Evolutionary conservation across 2,113 vertebrate genomes (phyloP).

Genomic region (Notarius lentiginosus): DNA sequence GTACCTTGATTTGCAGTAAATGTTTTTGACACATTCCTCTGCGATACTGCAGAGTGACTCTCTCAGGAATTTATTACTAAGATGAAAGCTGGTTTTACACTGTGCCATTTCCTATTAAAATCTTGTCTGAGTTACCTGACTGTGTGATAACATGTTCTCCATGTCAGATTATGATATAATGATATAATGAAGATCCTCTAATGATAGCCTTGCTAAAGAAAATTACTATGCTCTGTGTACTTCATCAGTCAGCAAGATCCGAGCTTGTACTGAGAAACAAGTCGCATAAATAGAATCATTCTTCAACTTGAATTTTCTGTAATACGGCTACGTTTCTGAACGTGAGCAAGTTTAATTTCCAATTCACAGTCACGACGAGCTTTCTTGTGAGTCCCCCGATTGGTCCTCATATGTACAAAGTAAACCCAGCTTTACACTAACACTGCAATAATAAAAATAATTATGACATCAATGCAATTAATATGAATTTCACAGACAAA

Average conservation of each 20-base stretch:
- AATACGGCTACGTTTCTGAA: background rate
- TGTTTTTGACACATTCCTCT: background rate
- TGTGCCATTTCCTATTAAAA: background rate
- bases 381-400: no score
- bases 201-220: background rate
- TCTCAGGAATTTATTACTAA: background rate
- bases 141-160: background rate
- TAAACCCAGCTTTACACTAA: background rate
- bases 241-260: background rate
- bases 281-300: background rate
- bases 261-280: background rate
- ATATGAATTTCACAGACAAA: background rate
- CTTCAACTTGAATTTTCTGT: background rate
- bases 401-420: conserved; percentile 24
- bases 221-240: background rate
- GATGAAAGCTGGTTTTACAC: background rate
- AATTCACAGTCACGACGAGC: background rate
- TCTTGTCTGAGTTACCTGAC: background rate
- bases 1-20: background rate
- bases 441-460: background rate
- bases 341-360: background rate
- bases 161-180: background rate
- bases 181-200: background rate
- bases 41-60: background rate
- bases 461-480: background rate